These are phyloP conservation scores for Esox lucius DNA, from an alignment of 2,797 vertebrate genomes.

Conservation along the genomic window DNA sequence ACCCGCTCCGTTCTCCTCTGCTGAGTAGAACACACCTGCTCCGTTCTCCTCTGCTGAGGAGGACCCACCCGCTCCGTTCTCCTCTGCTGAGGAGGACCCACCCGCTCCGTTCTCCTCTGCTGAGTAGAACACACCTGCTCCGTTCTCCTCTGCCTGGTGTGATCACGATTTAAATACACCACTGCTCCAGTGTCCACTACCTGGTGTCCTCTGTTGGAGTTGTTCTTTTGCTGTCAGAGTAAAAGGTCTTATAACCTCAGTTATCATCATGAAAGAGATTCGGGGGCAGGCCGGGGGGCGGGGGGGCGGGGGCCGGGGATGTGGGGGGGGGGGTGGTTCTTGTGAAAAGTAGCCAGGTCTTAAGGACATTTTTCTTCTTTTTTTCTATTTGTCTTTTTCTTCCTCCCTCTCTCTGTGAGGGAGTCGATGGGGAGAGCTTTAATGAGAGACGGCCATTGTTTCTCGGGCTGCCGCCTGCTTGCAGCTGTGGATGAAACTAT, in stretches of 20 bases:
- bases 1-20: no score
- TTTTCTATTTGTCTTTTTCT: constrained; percentile 13
- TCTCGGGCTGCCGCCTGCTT: constrained; percentile 61
- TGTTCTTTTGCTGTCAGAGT: neutral
- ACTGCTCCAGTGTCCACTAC: neutral
- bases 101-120: neutral
- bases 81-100: no score
- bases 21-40: no score
- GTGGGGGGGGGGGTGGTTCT: no score
- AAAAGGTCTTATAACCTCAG: no score
- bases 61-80: no score
- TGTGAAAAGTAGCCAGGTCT: constrained; percentile 35
- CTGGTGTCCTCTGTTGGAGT: neutral
- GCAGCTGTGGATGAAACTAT: constrained; percentile 79
- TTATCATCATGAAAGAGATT: constrained; percentile 16
- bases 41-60: no score
- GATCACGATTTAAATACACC: no score
- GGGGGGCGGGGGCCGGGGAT: no score
- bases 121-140: neutral
- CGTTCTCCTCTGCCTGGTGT: no score
- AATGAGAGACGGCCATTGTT: constrained; percentile 76
- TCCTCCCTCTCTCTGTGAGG: constrained; percentile 39
- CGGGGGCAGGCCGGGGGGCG: neutral
- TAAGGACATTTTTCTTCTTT: constrained; percentile 22
- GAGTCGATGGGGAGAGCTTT: constrained; percentile 56